Evolutionary conservation across 2,113 vertebrate genomes (phyloP).

Genomic region (Ascaphus truei): DNA sequence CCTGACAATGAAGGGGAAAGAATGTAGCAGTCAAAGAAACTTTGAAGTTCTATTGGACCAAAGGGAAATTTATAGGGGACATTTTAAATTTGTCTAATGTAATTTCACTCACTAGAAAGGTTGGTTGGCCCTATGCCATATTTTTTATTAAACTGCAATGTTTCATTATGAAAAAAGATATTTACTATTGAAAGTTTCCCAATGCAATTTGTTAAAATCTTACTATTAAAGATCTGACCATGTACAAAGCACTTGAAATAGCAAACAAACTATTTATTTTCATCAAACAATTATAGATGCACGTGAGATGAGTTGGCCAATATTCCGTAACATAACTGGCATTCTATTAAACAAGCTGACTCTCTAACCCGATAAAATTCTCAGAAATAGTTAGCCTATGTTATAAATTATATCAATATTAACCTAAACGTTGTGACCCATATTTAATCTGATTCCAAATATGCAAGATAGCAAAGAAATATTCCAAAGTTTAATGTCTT

Average conservation of each 20-base stretch:
- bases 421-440: no score
- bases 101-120: constrained; percentile 9
- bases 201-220: not conserved
- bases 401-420: no score
- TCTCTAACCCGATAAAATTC: no score
- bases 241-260: not conserved
- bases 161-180: constrained; percentile 19
- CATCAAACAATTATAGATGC: not conserved
- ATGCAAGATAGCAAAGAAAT: no score
- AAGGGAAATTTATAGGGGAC: constrained; percentile 25
- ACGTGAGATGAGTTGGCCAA: no score
- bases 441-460: no score
- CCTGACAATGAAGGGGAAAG: constrained; percentile 22
- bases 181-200: not conserved
- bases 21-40: constrained; percentile 8
- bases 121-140: constrained; percentile 1
- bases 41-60: not conserved
- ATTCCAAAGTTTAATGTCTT: no score
- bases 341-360: no score
- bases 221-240: not conserved
- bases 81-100: constrained; percentile 22
- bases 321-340: no score
- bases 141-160: constrained; percentile 6
- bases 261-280: not conserved
- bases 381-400: no score